These are phyloP conservation scores for Heteromurus nitidus DNA, from an alignment of 2,888 invertebrate species.

Conservation along the genomic window DNA sequence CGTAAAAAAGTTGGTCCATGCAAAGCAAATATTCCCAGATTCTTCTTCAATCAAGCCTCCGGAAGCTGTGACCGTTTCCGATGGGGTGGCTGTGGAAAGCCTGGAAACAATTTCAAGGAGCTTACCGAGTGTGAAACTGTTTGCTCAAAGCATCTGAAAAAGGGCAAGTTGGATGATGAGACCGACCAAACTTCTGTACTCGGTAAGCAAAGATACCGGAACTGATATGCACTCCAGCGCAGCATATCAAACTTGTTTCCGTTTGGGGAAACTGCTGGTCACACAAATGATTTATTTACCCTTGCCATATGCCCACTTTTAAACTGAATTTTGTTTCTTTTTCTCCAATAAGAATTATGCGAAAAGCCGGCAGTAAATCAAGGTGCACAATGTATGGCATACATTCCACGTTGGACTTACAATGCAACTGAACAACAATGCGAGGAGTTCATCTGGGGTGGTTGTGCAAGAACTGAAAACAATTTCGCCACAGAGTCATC, in stretches of 20 bases:
- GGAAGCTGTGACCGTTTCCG: slow-evolving; percentile 65
- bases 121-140: slow-evolving; percentile 64
- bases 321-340: background rate
- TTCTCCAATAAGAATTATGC: slow-evolving; percentile 44
- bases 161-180: slow-evolving; percentile 30
- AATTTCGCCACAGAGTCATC: slow-evolving; percentile 58
- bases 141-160: slow-evolving; percentile 63
- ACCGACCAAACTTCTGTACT: slow-evolving; percentile 14
- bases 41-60: slow-evolving; percentile 60
- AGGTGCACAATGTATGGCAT: slow-evolving; percentile 59
- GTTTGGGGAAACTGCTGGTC: background rate
- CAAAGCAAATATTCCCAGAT: slow-evolving; percentile 62
- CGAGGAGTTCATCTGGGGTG: slow-evolving; percentile 70
- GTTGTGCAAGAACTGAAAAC: slow-evolving; percentile 71
- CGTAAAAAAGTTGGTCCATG: slow-evolving; percentile 62
- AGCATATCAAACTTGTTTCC: too few species aligned
- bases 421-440: slow-evolving; percentile 59
- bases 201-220: too few species aligned
- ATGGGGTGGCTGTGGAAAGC: slow-evolving; percentile 73
- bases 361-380: slow-evolving; percentile 54
- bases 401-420: slow-evolving; percentile 68
- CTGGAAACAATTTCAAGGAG: slow-evolving; percentile 67
- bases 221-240: too few species aligned
- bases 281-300: slow-evolving; percentile 6
- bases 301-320: too few species aligned